Conservation (phyloP, 2,797 vertebrate genomes). For the Gymnothorax javanicus region DNA sequence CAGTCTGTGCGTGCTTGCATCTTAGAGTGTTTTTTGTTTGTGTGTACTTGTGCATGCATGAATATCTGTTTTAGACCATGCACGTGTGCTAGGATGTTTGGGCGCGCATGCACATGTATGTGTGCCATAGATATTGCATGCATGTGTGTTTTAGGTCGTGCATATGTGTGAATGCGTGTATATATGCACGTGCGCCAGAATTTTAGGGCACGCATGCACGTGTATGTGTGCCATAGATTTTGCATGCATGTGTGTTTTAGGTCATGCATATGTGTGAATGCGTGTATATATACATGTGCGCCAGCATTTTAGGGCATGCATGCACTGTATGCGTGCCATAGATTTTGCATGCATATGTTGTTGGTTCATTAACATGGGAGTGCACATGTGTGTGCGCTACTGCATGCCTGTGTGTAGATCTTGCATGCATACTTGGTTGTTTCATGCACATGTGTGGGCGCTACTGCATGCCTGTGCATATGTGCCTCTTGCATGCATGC, state of each 20-base stretch:
- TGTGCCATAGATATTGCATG: no score
- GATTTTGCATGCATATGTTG: not conserved
- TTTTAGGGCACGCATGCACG: not conserved
- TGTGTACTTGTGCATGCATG: no score
- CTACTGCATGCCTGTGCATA: not conserved
- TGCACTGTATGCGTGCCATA: not conserved
- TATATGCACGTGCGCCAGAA: no score
- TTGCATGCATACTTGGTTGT: not conserved
- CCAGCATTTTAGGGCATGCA: not conserved
- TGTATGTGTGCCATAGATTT: not conserved
- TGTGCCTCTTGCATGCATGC: conserved; percentile 18
- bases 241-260: not conserved
- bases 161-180: not conserved
- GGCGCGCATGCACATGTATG: no score
- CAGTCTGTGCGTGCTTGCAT: not conserved
- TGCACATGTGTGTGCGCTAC: not conserved
- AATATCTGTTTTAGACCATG: no score
- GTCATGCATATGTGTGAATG: not conserved
- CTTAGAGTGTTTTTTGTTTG: not conserved
- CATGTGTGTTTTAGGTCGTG: no score
- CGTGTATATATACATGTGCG: not conserved
- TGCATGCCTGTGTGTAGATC: not conserved
- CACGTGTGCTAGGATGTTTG: no score
- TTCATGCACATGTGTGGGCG: not conserved
- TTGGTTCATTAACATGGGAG: not conserved